These are phyloP conservation scores for Taphrorychus bicolor DNA, from an alignment of 2,888 invertebrate species.

Conservation along the genomic window DNA sequence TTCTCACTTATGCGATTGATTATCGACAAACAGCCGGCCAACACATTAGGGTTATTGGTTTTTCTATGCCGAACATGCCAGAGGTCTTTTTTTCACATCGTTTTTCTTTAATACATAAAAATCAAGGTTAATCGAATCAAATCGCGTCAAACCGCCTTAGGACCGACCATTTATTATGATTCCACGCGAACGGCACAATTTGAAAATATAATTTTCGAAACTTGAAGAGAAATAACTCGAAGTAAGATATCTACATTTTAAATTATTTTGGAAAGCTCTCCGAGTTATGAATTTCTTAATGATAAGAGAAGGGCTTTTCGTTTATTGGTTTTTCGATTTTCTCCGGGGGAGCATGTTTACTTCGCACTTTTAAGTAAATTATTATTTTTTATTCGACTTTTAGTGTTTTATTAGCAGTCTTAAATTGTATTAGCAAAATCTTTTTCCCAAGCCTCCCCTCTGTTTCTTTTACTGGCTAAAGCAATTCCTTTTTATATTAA, in stretches of 20 bases:
- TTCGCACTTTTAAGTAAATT: too few relatives aligned
- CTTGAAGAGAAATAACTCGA: not conserved
- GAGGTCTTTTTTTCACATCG: not conserved
- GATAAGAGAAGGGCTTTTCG: not conserved
- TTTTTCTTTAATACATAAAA: not conserved
- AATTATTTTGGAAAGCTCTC: not conserved
- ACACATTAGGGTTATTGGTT: slow-evolving; percentile 11
- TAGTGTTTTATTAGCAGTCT: too few relatives aligned
- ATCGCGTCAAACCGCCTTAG: not conserved
- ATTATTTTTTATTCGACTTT: too few relatives aligned
- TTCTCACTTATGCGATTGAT: not conserved
- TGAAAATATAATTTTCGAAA: not conserved
- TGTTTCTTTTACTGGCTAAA: too few relatives aligned
- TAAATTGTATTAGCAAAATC: too few relatives aligned
- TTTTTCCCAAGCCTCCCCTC: too few relatives aligned
- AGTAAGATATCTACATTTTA: not conserved
- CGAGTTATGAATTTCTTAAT: not conserved
- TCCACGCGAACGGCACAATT: not conserved
- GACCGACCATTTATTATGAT: not conserved
- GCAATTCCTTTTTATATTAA: too few relatives aligned
- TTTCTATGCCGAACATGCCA: slow-evolving; percentile 7
- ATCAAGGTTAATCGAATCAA: slow-evolving; percentile 9
- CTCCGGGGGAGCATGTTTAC: too few relatives aligned
- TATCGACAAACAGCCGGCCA: not conserved
- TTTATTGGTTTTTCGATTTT: not conserved